Evolutionary conservation across 2,113 vertebrate genomes (phyloP).

Genomic region (Salvelinus alpinus): DNA sequence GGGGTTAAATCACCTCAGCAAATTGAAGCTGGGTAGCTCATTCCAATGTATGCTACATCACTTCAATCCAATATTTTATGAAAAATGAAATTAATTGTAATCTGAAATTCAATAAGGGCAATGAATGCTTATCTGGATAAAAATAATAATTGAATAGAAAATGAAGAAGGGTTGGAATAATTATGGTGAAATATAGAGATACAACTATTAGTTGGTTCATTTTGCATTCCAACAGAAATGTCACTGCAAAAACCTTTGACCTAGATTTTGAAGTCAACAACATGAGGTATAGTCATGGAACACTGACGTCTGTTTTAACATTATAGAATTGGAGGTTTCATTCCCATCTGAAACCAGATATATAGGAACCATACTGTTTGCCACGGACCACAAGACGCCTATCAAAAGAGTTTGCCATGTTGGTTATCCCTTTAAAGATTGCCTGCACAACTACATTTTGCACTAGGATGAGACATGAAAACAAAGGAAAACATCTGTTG

Average conservation of each 20-base stretch:
- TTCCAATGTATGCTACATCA: background rate
- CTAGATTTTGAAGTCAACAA: conserved; percentile 23
- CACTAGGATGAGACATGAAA: background rate
- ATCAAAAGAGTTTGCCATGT: conserved; percentile 22
- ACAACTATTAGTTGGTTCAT: background rate
- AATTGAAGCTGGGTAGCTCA: background rate
- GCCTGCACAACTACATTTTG: conserved; percentile 27
- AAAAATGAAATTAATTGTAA: background rate
- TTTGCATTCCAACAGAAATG: background rate
- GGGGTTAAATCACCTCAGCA: conserved; percentile 5
- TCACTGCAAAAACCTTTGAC: conserved; percentile 8
- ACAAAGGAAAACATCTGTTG: conserved; percentile 24
- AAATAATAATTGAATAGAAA: background rate
- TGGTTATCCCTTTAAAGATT: conserved; percentile 7
- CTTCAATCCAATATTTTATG: background rate
- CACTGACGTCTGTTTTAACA: conserved; percentile 59
- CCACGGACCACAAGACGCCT: conserved; percentile 14
- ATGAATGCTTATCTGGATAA: background rate
- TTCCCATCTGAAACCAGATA: conserved; percentile 34
- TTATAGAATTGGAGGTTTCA: conserved; percentile 45
- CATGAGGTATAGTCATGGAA: conserved; percentile 20
- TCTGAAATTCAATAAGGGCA: background rate
- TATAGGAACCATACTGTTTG: conserved; percentile 39
- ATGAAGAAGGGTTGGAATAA: background rate
- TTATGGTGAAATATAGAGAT: background rate